These are phyloP conservation scores for Mastomys natalensis DNA, from an alignment of 2,113 vertebrate genomes.

Conservation along the genomic window DNA sequence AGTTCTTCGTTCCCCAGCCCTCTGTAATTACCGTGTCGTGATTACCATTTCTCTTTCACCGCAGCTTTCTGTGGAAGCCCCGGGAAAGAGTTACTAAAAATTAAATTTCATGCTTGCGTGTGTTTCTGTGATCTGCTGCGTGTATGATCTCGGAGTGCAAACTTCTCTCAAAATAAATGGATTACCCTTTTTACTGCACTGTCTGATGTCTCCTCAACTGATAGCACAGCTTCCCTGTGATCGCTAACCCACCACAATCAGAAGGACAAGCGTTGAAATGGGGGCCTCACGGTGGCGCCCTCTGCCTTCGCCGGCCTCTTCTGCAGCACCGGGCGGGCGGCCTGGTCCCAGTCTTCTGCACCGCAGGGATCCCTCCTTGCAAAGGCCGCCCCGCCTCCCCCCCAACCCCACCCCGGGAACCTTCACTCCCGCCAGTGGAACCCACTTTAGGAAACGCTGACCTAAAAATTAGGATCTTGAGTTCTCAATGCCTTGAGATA, in stretches of 20 bases:
- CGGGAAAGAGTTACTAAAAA: constrained; percentile 89
- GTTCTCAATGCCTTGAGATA: neutral
- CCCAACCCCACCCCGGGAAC: too few species aligned
- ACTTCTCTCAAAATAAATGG: constrained; percentile 92
- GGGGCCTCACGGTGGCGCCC: constrained; percentile 86
- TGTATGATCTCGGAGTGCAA: constrained; percentile 91
- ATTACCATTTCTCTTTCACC: constrained; percentile 84
- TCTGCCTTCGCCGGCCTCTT: constrained; percentile 78
- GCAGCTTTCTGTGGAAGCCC: constrained; percentile 84
- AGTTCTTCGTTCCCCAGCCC: constrained; percentile 79
- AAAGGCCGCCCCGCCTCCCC: neutral
- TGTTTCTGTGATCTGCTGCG: constrained; percentile 91
- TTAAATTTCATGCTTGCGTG: constrained; percentile 92
- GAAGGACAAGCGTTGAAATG: constrained; percentile 89
- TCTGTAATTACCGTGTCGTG: constrained; percentile 86
- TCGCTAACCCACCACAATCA: constrained; percentile 88
- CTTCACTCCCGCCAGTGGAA: neutral
- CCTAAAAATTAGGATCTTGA: constrained; percentile 16
- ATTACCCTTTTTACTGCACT: constrained; percentile 89
- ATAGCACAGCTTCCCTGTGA: constrained; percentile 87
- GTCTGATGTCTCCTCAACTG: constrained; percentile 88
- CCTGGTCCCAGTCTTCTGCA: neutral
- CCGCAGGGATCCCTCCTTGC: neutral
- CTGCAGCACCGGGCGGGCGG: neutral
- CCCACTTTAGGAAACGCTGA: neutral